Evolutionary conservation across 1,140 invertebrate species (phyloP).

Genomic region (Zelostemma sp.): DNA sequence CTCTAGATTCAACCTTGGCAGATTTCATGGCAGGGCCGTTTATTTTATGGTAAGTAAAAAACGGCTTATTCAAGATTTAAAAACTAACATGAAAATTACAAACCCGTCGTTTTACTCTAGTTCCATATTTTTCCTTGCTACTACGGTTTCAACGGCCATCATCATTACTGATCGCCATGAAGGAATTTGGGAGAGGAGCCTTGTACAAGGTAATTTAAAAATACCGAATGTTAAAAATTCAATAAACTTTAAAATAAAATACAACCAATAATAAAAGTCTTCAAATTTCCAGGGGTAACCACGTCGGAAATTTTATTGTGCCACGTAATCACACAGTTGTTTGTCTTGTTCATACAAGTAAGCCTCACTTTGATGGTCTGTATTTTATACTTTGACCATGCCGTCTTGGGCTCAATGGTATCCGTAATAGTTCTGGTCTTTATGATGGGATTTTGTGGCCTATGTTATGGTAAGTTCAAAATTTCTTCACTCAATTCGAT

Average conservation of each 20-base stretch:
- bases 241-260: conserved; percentile 6
- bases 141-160: conserved; percentile 81
- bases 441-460: conserved; percentile 76
- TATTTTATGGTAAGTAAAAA: conserved; percentile 75
- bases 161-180: conserved; percentile 87
- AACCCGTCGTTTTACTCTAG: conserved; percentile 63
- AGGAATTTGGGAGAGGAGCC: conserved; percentile 81
- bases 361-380: conserved; percentile 73
- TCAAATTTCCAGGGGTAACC: conserved; percentile 71
- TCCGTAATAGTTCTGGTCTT: conserved; percentile 72
- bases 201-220: conserved; percentile 76
- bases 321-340: conserved; percentile 81
- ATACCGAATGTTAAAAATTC: conserved; percentile 10
- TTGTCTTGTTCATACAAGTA: conserved; percentile 80
- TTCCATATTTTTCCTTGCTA: conserved; percentile 84
- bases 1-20: conserved; percentile 74
- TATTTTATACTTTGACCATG: conserved; percentile 74
- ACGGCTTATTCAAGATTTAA: no score
- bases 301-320: conserved; percentile 79
- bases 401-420: conserved; percentile 73
- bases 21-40: conserved; percentile 85
- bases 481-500: neutral
- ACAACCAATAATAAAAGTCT: conserved; percentile 1
- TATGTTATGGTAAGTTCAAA: conserved; percentile 79
- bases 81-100: conserved; percentile 1